Evolutionary conservation across 2,797 vertebrate genomes (phyloP), one percentile per base, ranked within the genome.

Genomic region (Luscinia luscinia): DNA sequence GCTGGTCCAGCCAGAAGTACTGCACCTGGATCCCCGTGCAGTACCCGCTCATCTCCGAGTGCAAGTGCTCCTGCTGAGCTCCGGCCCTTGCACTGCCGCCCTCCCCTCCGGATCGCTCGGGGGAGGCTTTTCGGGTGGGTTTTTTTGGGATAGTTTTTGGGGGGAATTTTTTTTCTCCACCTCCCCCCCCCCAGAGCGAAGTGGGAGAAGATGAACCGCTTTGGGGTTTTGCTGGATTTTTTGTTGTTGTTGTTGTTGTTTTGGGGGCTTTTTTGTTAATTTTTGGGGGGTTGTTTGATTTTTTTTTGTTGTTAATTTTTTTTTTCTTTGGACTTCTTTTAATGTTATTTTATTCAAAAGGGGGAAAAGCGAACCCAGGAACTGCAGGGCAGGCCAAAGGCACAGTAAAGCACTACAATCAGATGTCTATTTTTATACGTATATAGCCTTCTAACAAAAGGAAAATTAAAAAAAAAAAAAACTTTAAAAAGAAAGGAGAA

Each of bases 1-100:
- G 99, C n/a, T 99, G 99, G 98, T 97, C 98, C 95, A 98, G 97
- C 97, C 98, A 98, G 95, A 99, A 99, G 96, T 99, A 98, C 98
- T 99, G 99, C 97, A 99, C 98, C 95, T 99, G 99, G 99, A 99
- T 99, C 98, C 98, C 98, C 93, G 98, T 99, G 94, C 99, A 99
- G 97, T 99, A 99, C 97, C 99, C 99, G 52, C 98, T 99, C 97
- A 98, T 99, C 98, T 99, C 99, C 94, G 98, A 99, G 98, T 99
- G 99, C 98, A 99, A 99, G 97, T 99, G 99, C 93, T 98, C 98
- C 96, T 99, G 99, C 97, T 99, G 98, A 98, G 92, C 70, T 61
- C 34, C 36, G 48, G 61, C 92, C 98, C 98, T 98, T 98, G 98
- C 98, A 98, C 98, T 98, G 98, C 98, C 98, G 97, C 98, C 97